These are phyloP conservation scores for Lethrus apterus DNA, from an alignment of 1,140 invertebrate species.

Conservation along the genomic window DNA sequence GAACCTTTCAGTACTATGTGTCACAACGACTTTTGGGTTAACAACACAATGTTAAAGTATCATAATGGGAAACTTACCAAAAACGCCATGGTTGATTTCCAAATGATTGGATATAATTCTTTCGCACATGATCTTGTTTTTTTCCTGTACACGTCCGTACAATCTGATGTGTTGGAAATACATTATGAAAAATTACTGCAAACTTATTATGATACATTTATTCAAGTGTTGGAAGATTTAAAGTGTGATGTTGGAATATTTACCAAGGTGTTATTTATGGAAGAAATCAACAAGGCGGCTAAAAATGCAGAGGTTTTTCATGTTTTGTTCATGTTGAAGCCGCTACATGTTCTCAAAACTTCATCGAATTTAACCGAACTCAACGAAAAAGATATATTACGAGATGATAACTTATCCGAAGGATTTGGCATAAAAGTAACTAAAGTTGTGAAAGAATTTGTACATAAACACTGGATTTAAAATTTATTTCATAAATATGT, in stretches of 20 bases:
- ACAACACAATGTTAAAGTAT: conserved; percentile 25
- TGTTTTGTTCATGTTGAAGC: too few relatives aligned
- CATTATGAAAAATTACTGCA: conserved; percentile 42
- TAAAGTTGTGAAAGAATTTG: too few relatives aligned
- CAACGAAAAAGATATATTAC: too few relatives aligned
- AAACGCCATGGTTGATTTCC: conserved; percentile 54
- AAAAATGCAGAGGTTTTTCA: too few relatives aligned
- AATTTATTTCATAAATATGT: too few relatives aligned
- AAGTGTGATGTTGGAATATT: conserved; percentile 17
- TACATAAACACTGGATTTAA: too few relatives aligned
- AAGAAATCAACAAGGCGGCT: too few relatives aligned
- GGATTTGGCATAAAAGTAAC: too few relatives aligned
- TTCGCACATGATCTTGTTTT: conserved; percentile 49
- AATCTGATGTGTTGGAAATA: conserved; percentile 33
- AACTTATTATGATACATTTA: conserved; percentile 45
- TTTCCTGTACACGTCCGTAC: conserved; percentile 46
- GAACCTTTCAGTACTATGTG: conserved; percentile 22
- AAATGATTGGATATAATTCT: conserved; percentile 45
- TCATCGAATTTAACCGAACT: too few relatives aligned
- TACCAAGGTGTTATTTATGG: too few relatives aligned
- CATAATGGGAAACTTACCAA: conserved; percentile 37
- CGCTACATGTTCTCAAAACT: too few relatives aligned
- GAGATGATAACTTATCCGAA: too few relatives aligned
- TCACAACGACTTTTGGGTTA: conserved; percentile 26
- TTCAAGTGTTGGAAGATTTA: conserved; percentile 31